Conservation (phyloP, 2,113 vertebrate species). For the Climacteris rufus region DNA sequence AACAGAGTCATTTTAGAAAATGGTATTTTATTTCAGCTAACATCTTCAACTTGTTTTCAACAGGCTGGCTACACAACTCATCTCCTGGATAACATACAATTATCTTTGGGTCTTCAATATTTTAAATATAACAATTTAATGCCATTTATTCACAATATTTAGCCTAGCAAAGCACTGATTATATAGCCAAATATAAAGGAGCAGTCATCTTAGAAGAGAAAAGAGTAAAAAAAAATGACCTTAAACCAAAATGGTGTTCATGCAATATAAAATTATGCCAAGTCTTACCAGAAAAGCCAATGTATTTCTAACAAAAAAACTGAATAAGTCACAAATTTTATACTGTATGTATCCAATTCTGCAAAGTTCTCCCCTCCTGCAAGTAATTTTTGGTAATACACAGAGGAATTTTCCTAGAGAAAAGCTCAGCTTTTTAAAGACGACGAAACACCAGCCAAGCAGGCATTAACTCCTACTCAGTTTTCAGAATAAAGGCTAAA, state of each 20-base stretch:
- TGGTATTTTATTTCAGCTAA: background rate
- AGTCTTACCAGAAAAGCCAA: background rate
- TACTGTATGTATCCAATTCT: background rate
- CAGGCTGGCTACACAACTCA: background rate
- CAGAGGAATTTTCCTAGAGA: background rate
- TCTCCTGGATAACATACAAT: background rate
- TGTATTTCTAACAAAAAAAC: background rate
- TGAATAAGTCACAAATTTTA: background rate
- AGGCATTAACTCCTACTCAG: background rate
- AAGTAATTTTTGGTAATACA: background rate
- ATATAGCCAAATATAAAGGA: background rate
- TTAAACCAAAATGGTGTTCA: background rate
- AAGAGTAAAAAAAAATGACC: background rate
- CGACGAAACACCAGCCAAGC: background rate
- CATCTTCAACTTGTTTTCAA: background rate
- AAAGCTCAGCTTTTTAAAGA: background rate
- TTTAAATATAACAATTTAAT: background rate
- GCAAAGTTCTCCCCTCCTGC: background rate
- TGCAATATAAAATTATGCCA: background rate
- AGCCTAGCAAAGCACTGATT: background rate
- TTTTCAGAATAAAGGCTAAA: background rate
- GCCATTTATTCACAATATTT: background rate
- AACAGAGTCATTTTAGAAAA: background rate
- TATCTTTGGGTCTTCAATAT: background rate
- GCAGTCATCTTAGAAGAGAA: background rate